Conservation (phyloP, 2,113 vertebrate species). For the Toxotes chatareus region DNA sequence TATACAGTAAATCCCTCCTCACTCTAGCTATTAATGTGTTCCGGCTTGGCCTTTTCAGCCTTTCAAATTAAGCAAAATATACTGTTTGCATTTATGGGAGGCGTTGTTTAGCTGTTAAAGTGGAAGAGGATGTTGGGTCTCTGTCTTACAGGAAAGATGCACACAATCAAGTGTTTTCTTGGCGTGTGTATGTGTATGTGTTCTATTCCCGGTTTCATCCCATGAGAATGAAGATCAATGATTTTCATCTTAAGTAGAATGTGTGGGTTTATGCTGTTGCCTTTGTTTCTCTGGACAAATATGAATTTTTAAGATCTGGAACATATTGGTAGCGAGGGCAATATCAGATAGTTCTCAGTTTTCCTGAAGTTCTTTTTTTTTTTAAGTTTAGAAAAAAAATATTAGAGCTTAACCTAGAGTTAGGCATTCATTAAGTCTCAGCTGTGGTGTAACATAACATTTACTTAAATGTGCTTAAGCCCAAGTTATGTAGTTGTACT, state of each 20-base stretch:
- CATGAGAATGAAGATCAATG: background rate
- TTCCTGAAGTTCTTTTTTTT: background rate
- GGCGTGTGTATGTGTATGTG: background rate
- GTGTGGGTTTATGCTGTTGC: background rate
- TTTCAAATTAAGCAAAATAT: conserved; percentile 34
- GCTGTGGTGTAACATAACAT: background rate
- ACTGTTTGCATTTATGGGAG: conserved; percentile 52
- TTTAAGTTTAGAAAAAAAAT: background rate
- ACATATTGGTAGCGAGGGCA: background rate
- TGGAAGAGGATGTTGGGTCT: conserved; percentile 41
- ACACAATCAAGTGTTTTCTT: conserved; percentile 16
- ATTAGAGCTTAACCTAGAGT: background rate
- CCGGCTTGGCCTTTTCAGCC: conserved; percentile 26
- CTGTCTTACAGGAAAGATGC: conserved; percentile 5
- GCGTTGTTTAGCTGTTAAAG: conserved; percentile 43
- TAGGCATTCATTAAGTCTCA: background rate
- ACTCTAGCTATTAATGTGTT: conserved; percentile 62
- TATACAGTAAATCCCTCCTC: conserved; percentile 62
- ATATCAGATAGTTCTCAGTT: background rate
- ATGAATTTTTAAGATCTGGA: background rate
- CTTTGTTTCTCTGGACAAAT: background rate
- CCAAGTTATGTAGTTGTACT: no score
- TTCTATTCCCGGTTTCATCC: background rate
- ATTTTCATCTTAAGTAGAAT: background rate
- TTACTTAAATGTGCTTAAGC: background rate